phyloP scores from a whole-genome alignment of 2,888 invertebrate species.

The Dorcus parallelipipedus region DNA sequence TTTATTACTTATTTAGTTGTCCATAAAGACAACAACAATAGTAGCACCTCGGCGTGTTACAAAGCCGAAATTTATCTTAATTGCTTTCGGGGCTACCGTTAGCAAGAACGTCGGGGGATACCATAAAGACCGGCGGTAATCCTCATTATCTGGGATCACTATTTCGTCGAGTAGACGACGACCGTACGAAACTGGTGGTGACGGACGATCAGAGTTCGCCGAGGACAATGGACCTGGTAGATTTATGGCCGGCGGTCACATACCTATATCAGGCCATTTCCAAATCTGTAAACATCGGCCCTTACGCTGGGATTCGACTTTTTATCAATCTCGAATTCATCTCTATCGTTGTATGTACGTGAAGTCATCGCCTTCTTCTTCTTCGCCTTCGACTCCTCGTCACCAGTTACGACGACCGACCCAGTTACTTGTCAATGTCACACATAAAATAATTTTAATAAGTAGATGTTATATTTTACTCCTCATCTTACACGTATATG shows the following conservation, averaged over 20 bases:
- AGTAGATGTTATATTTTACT: too few species aligned
- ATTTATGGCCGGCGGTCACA: constrained; percentile 33
- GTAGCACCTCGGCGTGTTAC: too few species aligned
- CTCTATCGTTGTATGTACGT: constrained; percentile 12
- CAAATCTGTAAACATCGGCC: constrained; percentile 31
- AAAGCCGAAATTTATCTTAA: too few species aligned
- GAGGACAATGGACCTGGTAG: constrained; percentile 30
- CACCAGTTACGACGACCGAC: too few species aligned
- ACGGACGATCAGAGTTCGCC: constrained; percentile 19
- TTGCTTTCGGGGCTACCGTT: too few species aligned
- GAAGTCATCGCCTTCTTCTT: too few species aligned
- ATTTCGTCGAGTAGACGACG: constrained; percentile 6
- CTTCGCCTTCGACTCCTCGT: too few species aligned
- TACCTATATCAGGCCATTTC: constrained; percentile 34
- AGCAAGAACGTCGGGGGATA: background rate
- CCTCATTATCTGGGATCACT: constrained; percentile 16
- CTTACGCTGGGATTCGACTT: constrained; percentile 16
- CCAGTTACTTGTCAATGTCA: too few species aligned
- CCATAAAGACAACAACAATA: too few species aligned
- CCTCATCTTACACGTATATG: too few species aligned
- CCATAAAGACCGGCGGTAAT: constrained; percentile 15
- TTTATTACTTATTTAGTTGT: too few species aligned
- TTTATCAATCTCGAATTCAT: constrained; percentile 20
- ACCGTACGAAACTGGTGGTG: constrained; percentile 16
- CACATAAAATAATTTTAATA: too few species aligned